phyloP scores from a whole-genome alignment of 2,797 vertebrate genomes.

The Fundulus diaphanus region DNA sequence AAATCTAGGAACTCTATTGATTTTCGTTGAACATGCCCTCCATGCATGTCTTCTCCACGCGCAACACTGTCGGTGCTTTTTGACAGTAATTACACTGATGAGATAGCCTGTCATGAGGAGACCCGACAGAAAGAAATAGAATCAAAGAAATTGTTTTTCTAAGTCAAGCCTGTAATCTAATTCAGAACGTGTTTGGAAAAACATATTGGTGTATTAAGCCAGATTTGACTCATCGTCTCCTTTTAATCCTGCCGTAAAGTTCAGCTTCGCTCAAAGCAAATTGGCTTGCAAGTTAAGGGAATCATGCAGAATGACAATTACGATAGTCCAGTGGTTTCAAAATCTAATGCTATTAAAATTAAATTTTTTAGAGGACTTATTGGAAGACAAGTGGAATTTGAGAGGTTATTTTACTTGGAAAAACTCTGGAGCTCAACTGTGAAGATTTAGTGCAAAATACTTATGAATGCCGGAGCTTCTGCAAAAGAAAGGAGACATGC shows the following conservation, averaged over 20 bases:
- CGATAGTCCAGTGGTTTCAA: slow-evolving; percentile 41
- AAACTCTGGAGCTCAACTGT: slow-evolving; percentile 15
- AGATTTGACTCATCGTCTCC: slow-evolving; percentile 45
- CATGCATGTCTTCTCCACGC: slow-evolving; percentile 45
- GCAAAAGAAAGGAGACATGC: slow-evolving; percentile 29
- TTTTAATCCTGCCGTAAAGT: slow-evolving; percentile 43
- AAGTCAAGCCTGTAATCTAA: slow-evolving; percentile 60
- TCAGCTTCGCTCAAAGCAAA: slow-evolving; percentile 43
- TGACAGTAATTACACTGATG: slow-evolving; percentile 51
- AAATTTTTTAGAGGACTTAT: slow-evolving; percentile 34
- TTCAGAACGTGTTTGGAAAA: slow-evolving; percentile 60
- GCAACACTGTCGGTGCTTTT: slow-evolving; percentile 33
- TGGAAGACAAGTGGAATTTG: slow-evolving; percentile 38
- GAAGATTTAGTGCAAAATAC: slow-evolving; percentile 46
- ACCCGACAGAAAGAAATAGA: slow-evolving; percentile 35
- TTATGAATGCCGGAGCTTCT: slow-evolving; percentile 27
- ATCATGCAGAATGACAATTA: slow-evolving; percentile 59
- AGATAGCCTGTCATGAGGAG: slow-evolving; percentile 48
- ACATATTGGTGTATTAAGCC: slow-evolving; percentile 57
- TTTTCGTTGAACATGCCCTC: slow-evolving; percentile 56
- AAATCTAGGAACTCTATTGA: slow-evolving; percentile 61
- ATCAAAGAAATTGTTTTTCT: slow-evolving; percentile 33
- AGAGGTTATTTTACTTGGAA: slow-evolving; percentile 38
- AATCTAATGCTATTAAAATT: slow-evolving; percentile 52
- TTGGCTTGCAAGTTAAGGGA: slow-evolving; percentile 57